phyloP scores from a whole-genome alignment of 2,113 vertebrate genomes.

The Poecile atricapillus region DNA sequence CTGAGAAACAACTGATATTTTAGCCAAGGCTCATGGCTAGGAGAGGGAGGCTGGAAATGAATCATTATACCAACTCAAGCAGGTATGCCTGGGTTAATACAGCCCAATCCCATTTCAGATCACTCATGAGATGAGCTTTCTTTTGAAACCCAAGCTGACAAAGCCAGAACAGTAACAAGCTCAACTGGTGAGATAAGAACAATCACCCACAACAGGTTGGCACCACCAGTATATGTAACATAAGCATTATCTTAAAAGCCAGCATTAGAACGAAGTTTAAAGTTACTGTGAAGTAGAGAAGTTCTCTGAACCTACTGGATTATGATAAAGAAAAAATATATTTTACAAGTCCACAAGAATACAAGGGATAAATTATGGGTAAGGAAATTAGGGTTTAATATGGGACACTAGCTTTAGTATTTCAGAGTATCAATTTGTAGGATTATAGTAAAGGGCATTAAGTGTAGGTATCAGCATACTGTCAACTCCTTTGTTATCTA shows the following conservation, averaged over 20 bases:
- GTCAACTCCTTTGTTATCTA: neutral
- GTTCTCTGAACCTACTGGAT: neutral
- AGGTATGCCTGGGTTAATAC: neutral
- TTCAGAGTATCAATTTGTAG: neutral
- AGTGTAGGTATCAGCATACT: neutral
- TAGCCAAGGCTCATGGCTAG: neutral
- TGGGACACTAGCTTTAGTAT: neutral
- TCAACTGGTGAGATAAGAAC: neutral
- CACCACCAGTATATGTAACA: neutral
- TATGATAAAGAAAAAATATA: neutral
- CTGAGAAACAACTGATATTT: neutral
- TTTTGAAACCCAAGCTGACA: slow-evolving; percentile 5
- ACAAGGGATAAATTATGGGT: neutral
- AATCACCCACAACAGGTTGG: neutral
- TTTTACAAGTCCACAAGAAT: neutral
- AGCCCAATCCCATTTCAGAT: neutral
- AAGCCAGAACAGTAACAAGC: slow-evolving; percentile 6
- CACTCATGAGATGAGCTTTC: neutral
- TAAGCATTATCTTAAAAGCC: neutral
- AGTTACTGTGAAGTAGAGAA: neutral
- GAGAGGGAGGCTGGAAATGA: neutral
- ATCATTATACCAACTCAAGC: neutral
- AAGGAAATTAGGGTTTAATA: neutral
- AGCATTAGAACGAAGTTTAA: neutral
- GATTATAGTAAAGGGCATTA: neutral